Percentiles rank a stretch among this genome's conserved stretches.
These are phyloP conservation scores for Sepioteuthis lessoniana DNA, from an alignment of 2,888 invertebrate species.

Conservation along the genomic window DNA sequence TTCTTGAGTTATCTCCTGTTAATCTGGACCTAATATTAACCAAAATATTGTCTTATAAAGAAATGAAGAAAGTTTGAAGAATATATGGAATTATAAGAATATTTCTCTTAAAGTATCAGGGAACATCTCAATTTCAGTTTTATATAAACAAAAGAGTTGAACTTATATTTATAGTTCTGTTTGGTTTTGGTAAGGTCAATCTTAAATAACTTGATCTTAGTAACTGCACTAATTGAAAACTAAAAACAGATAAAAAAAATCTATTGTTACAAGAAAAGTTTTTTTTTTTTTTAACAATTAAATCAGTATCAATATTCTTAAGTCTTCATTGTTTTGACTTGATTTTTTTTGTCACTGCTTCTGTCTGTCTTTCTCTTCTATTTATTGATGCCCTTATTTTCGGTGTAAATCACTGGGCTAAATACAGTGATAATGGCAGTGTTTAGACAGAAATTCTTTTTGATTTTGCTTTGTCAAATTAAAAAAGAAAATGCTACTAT, in stretches of 20 bases:
- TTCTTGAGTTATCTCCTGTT: too few relatives aligned
- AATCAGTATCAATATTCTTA: background rate
- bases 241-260: background rate
- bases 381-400: background rate
- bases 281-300: background rate
- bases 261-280: too few relatives aligned
- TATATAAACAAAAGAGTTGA: background rate
- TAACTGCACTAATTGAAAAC: background rate
- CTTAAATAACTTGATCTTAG: background rate
- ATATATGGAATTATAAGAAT: background rate
- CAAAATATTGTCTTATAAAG: background rate
- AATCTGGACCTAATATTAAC: background rate
- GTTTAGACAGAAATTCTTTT: background rate
- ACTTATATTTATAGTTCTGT: background rate
- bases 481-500: background rate
- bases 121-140: background rate
- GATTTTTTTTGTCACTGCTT: background rate
- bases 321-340: background rate
- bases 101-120: background rate
- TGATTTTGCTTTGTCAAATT: background rate
- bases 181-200: background rate
- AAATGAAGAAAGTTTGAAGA: background rate
- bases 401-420: too few relatives aligned
- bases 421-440: background rate
- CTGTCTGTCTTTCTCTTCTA: background rate